Conservation (phyloP, 2,888 invertebrate genomes). For the Sinhomidia bicolor region DNA sequence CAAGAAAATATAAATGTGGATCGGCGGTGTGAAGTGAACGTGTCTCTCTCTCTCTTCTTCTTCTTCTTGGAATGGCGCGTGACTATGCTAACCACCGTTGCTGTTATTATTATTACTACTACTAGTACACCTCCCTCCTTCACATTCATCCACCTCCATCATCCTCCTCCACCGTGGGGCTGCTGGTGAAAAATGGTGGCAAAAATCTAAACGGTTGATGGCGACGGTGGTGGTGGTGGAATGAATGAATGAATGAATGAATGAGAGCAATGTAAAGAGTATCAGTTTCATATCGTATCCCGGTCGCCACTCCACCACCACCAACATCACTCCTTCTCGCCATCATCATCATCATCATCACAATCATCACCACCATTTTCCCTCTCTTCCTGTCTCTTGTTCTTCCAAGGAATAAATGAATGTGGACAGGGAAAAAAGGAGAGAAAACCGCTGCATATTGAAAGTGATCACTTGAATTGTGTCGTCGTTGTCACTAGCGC, state of each 20-base stretch:
- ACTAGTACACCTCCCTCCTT: neutral
- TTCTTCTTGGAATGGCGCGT: constrained; percentile 51
- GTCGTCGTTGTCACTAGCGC: neutral
- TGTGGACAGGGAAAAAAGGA: neutral
- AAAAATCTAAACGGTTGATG: neutral
- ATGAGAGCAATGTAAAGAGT: too few species aligned
- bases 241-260: too few species aligned
- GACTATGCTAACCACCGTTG: constrained; percentile 51
- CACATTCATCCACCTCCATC: neutral
- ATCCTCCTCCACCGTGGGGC: neutral
- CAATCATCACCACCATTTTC: neutral
- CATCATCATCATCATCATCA: neutral
- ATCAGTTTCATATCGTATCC: neutral
- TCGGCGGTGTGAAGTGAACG: neutral
- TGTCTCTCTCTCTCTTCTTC: neutral
- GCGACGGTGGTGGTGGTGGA: too few species aligned
- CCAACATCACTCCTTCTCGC: neutral
- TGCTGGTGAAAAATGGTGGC: too few species aligned
- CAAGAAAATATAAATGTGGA: neutral
- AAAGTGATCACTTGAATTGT: constrained; percentile 48
- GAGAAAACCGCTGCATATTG: neutral
- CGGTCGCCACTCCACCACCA: neutral
- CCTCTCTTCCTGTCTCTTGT: neutral
- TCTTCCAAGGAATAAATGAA: constrained; percentile 31
- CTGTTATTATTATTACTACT: neutral